Conservation (phyloP, 2,113 vertebrate species). For the Ranitomeya variabilis region DNA sequence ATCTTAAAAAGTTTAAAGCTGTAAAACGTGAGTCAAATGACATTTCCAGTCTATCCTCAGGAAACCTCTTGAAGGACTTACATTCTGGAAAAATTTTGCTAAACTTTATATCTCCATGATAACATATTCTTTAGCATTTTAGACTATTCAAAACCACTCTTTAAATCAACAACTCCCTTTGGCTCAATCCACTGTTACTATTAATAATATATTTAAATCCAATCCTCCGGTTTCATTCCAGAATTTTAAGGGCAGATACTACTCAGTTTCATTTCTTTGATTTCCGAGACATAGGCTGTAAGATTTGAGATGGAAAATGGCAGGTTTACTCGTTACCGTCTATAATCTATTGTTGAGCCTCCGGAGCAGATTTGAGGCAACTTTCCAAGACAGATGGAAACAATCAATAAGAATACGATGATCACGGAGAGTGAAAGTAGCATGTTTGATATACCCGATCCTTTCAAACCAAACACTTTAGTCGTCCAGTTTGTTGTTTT, state of each 20-base stretch:
- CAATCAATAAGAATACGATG: constrained; percentile 20
- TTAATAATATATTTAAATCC: background rate
- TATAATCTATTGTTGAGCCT: constrained; percentile 21
- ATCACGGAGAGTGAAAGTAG: constrained; percentile 1
- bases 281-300: background rate
- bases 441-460: constrained; percentile 25
- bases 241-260: background rate
- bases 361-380: background rate
- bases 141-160: background rate
- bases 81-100: background rate
- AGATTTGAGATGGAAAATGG: constrained; percentile 21
- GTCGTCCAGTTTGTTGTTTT: constrained; percentile 34
- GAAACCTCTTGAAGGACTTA: background rate
- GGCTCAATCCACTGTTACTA: background rate
- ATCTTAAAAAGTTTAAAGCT: no score
- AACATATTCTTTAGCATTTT: background rate
- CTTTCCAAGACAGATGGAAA: constrained; percentile 42
- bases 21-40: background rate
- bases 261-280: constrained; percentile 12
- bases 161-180: constrained; percentile 8
- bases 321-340: constrained; percentile 30
- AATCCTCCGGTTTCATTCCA: constrained; percentile 4
- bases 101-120: background rate
- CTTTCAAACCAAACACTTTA: constrained; percentile 22
- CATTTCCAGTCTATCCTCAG: background rate